Base-by-base conservation (phyloP, 2,888 invertebrate species). In the Metellina segmentata region DNA sequence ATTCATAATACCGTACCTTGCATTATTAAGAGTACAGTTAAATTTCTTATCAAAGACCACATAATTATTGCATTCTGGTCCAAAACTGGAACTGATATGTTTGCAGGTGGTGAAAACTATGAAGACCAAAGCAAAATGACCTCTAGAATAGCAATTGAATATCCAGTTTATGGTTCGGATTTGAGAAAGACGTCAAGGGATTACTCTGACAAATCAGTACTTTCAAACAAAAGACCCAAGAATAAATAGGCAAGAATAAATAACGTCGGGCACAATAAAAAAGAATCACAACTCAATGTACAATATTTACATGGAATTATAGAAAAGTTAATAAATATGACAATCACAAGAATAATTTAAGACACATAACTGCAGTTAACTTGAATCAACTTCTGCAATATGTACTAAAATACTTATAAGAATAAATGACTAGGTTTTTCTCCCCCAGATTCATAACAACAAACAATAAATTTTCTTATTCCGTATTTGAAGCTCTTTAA, bases 1-100 rank as follows among this genome's bases (percentile, higher is more conserved):
- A 91, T 91, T 83, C 91, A 91, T 82, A 91, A 86, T 91, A 91
- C 91, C 87, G 87, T 88, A 91, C 81, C 86, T 87, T 78, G 61
- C 81, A 71, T 91, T 86, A 69, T 87, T 77, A 79, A 89, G 90
- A 82, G 87, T 83, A 91, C 91, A 87, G 87, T 83, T 87, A 51
- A 87, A 91, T 91, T 91, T 87, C 72, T 83, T 91, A 91, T 91
- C 91, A 87, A 91, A 91, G 87, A 87, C 91, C 91, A 91, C 81
- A 89, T 79, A 89, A 92, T 92, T 92, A 92, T 92, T 92, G 91
- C 91, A 88, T 89, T 89, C 89, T 89, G 85, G 81, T 92, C 91
- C 91, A 92, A 85, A 87, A 92, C 83, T 92, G 91, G 91, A 92
- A 92, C 91, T 92, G 91, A 92, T 92, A 92, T 92, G 91, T 92